Conservation (phyloP, 2,113 vertebrate genomes). For the Urocitellus parryii region DNA sequence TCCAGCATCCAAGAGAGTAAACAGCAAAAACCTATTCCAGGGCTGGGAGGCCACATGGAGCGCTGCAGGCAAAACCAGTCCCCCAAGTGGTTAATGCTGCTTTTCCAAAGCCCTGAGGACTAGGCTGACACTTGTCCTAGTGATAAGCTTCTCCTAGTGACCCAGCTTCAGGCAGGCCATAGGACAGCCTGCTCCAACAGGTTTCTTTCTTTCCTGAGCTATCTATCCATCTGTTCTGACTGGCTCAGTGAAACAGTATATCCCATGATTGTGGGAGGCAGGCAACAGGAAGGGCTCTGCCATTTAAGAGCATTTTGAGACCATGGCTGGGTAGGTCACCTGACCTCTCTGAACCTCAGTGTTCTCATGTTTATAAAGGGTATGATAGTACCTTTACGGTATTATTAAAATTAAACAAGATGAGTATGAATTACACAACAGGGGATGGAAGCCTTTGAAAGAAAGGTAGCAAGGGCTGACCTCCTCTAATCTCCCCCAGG, state of each 20-base stretch:
- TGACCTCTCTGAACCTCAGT: not conserved
- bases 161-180: not conserved
- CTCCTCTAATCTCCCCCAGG: not conserved
- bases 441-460: not conserved
- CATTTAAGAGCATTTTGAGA: not conserved
- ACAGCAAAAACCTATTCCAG: slow-evolving; percentile 93
- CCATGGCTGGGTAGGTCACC: not conserved
- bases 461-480: not conserved
- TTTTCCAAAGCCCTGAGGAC: not conserved
- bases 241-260: not conserved
- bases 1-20: slow-evolving; percentile 88
- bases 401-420: not conserved
- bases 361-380: not conserved
- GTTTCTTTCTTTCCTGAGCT: not conserved
- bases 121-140: not conserved
- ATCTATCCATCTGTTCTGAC: not conserved
- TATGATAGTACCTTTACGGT: not conserved
- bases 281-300: not conserved
- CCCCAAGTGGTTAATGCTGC: not conserved
- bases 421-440: not conserved
- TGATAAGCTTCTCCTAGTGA: not conserved
- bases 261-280: not conserved
- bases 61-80: slow-evolving; percentile 85
- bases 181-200: not conserved
- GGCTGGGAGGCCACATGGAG: slow-evolving; percentile 91